phyloP scores from a whole-genome alignment of 2,888 invertebrate species.

The Cheilosia urbana region DNA sequence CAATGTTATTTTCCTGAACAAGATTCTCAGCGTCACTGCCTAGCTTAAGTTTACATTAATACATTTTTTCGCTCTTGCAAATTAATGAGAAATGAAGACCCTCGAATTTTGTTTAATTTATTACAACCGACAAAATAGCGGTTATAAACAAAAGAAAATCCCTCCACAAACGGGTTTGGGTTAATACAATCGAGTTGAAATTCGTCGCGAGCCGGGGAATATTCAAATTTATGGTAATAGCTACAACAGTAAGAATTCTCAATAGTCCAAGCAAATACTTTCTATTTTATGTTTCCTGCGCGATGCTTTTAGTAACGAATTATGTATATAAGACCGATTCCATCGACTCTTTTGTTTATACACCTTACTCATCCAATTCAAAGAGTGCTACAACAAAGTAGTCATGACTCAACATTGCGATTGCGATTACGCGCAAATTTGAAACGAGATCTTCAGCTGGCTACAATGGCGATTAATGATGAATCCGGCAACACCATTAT shows the following conservation, averaged over 20 bases:
- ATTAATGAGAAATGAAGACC: too few species aligned
- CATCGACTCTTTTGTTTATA: not conserved
- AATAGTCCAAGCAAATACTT: too few species aligned
- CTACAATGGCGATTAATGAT: constrained; percentile 2
- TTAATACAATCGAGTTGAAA: not conserved
- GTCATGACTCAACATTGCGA: constrained; percentile 30
- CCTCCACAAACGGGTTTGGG: not conserved
- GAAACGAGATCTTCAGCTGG: constrained; percentile 37
- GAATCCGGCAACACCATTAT: not conserved
- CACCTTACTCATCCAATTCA: constrained; percentile 15
- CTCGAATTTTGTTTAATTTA: too few species aligned
- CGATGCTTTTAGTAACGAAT: constrained; percentile 9
- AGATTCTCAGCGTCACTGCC: too few species aligned
- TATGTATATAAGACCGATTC: not conserved
- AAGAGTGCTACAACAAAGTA: constrained; percentile 4
- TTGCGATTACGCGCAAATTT: constrained; percentile 14
- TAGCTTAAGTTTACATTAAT: too few species aligned
- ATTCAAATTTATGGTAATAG: too few species aligned
- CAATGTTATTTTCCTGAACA: too few species aligned
- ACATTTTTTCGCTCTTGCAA: too few species aligned
- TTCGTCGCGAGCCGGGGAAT: too few species aligned
- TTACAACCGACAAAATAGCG: not conserved
- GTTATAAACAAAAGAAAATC: not conserved
- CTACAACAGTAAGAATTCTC: too few species aligned
- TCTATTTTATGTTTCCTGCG: not conserved